These are phyloP conservation scores for Amphiprion clarkii DNA, from an alignment of 2,797 vertebrate species.

Conservation along the genomic window DNA sequence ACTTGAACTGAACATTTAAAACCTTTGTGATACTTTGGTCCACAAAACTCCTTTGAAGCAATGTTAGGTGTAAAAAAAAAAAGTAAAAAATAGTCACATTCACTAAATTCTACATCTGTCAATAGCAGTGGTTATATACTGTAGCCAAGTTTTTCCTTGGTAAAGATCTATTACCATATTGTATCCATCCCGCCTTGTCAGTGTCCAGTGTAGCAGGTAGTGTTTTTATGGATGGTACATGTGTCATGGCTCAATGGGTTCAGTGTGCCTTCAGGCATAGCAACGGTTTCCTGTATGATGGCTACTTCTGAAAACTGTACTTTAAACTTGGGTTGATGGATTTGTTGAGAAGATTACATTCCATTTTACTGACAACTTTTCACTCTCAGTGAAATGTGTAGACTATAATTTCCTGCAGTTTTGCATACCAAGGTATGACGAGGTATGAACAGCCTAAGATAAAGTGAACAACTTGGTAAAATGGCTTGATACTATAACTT, in stretches of 20 bases:
- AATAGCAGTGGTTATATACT: conserved; percentile 22
- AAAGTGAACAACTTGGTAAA: conserved; percentile 82
- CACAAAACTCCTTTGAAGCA: conserved; percentile 46
- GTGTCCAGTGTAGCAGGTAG: conserved; percentile 57
- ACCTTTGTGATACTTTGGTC: conserved; percentile 50
- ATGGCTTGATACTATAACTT: conserved; percentile 92
- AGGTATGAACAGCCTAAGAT: conserved; percentile 90
- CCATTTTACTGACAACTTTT: conserved; percentile 82
- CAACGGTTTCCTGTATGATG: conserved; percentile 52
- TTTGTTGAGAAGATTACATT: conserved; percentile 86
- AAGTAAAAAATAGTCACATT: conserved; percentile 25
- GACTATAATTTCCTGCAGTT: conserved; percentile 81
- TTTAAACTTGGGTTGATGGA: conserved; percentile 37
- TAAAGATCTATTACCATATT: conserved; percentile 44
- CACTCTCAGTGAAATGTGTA: conserved; percentile 84
- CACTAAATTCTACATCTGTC: conserved; percentile 24
- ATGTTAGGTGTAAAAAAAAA: neutral
- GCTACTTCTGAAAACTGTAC: conserved; percentile 57
- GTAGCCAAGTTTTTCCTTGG: conserved; percentile 31
- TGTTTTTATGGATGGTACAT: conserved; percentile 68
- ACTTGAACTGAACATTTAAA: conserved; percentile 69
- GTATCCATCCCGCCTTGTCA: conserved; percentile 53
- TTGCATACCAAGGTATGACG: conserved; percentile 69
- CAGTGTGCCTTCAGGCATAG: conserved; percentile 47
- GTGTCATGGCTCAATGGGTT: conserved; percentile 59